These are phyloP conservation scores for Xestia sexstrigata DNA, from an alignment of 2,888 invertebrate species.

Conservation along the genomic window DNA sequence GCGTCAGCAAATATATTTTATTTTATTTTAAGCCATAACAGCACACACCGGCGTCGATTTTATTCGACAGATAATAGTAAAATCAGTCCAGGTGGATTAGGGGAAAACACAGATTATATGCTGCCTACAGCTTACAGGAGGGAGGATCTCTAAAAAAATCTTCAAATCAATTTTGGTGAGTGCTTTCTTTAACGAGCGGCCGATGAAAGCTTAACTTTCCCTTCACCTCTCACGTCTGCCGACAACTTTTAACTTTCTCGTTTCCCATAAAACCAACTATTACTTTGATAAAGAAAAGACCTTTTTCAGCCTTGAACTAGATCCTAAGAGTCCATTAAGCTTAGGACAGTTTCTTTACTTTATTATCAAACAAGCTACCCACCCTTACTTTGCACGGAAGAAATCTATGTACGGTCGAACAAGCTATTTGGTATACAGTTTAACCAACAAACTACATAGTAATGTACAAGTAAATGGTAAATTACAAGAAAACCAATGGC, in stretches of 20 bases:
- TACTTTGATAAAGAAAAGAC: constrained; percentile 10
- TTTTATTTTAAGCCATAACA: not conserved
- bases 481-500: no score
- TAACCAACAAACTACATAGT: no score
- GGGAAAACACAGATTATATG: not conserved
- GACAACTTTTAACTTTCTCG: constrained; percentile 18
- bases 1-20: not conserved
- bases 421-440: no score
- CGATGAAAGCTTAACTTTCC: constrained; percentile 25
- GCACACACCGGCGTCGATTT: not conserved
- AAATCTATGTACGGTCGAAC: no score
- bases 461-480: no score
- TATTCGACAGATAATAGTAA: not conserved
- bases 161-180: constrained; percentile 21
- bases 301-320: not conserved
- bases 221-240: not conserved
- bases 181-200: constrained; percentile 15
- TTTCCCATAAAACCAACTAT: constrained; percentile 10
- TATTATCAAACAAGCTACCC: not conserved
- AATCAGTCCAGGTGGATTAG: not conserved
- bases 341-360: constrained; percentile 5
- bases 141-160: not conserved
- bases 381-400: not conserved
- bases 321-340: not conserved
- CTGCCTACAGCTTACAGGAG: not conserved